These are phyloP conservation scores for Coelogynopora nodosa DNA, from an alignment of 2,888 invertebrate species.

Conservation along the genomic window DNA sequence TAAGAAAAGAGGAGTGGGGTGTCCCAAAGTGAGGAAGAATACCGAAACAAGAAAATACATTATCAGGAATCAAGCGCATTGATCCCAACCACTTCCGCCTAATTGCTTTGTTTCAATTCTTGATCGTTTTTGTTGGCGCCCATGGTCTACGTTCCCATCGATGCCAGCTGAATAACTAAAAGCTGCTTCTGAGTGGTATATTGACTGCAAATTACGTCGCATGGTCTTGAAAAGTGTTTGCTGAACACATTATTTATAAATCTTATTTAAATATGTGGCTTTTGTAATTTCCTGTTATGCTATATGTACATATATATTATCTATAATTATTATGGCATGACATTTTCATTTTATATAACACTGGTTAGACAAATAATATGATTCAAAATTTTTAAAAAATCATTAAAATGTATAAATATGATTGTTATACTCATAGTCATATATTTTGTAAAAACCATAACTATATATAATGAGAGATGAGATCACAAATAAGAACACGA, in stretches of 20 bases:
- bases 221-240: too few species aligned
- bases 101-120: not conserved
- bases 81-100: not conserved
- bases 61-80: not conserved
- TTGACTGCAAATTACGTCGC: not conserved
- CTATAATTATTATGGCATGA: too few species aligned
- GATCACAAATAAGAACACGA: too few species aligned
- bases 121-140: not conserved
- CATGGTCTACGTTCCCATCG: not conserved
- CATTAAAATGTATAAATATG: not conserved
- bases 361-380: not conserved
- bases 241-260: not conserved
- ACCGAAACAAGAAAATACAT: not conserved
- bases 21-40: not conserved
- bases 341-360: too few species aligned
- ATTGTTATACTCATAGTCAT: too few species aligned
- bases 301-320: too few species aligned
- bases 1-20: not conserved
- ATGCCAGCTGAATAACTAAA: constrained; percentile 1
- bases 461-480: too few species aligned
- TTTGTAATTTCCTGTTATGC: too few species aligned
- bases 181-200: not conserved
- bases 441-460: too few species aligned
- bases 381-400: not conserved
- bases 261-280: not conserved